phyloP scores from a whole-genome alignment of 2,888 invertebrate genomes.

The Spisula subtruncata region DNA sequence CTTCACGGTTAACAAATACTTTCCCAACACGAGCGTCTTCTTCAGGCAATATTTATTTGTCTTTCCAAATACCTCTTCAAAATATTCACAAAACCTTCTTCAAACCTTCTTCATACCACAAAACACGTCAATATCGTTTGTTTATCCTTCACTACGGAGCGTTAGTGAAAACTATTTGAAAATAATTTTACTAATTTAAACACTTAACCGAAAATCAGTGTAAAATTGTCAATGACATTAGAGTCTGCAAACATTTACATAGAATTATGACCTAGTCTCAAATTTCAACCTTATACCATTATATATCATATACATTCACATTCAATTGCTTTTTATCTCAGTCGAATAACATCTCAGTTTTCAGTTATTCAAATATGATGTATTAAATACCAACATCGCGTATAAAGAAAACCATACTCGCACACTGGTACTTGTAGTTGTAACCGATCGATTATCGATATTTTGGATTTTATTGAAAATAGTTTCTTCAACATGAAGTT shows the following conservation, averaged over 20 bases:
- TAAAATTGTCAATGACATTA: background rate
- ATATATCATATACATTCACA: background rate
- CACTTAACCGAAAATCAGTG: background rate
- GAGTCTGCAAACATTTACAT: constrained; percentile 15
- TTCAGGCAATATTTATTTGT: background rate
- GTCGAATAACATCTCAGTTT: constrained; percentile 4
- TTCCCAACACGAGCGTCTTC: background rate
- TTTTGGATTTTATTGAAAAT: background rate
- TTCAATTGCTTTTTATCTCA: background rate
- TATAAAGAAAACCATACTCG: background rate
- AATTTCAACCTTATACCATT: background rate
- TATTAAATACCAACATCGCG: background rate
- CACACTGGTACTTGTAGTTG: background rate
- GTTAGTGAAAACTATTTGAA: constrained; percentile 17
- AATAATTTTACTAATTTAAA: constrained; percentile 14
- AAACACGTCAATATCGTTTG: background rate
- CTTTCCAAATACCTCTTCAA: constrained; percentile 8
- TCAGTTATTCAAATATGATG: constrained; percentile 1
- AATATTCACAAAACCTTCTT: constrained; percentile 10
- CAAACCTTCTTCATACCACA: too few species aligned
- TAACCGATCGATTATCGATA: background rate
- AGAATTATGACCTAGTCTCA: background rate
- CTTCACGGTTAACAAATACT: background rate
- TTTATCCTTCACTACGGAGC: background rate
- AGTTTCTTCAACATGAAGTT: background rate